Conservation (phyloP, 2,797 vertebrate genomes). For the Pristis pectinata region DNA sequence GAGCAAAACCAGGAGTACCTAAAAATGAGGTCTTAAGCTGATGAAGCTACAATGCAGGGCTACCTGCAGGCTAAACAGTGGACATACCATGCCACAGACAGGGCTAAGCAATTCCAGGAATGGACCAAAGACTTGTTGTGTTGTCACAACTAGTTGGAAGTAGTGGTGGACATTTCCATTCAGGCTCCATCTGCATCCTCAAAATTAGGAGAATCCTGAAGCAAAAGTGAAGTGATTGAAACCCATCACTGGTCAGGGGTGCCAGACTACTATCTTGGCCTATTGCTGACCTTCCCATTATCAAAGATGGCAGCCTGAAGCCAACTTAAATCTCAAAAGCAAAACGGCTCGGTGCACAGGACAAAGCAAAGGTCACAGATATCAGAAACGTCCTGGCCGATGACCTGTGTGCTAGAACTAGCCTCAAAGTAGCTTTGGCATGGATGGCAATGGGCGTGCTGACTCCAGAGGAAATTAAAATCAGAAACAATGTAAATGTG, state of each 20-base stretch:
- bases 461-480: neutral
- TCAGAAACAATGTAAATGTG: neutral
- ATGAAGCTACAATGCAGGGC: neutral
- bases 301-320: neutral
- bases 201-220: neutral
- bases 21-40: neutral
- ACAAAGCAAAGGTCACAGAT: neutral
- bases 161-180: neutral
- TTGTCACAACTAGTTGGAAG: neutral
- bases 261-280: neutral
- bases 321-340: neutral
- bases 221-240: neutral
- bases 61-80: neutral
- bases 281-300: neutral
- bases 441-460: neutral
- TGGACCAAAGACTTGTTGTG: neutral
- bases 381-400: neutral
- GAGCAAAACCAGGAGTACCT: neutral
- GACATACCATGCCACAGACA: neutral
- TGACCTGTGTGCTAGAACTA: neutral
- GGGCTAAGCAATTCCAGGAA: neutral
- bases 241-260: neutral
- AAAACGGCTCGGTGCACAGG: neutral
- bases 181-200: neutral
- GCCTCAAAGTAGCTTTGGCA: neutral